Evolutionary conservation across 2,113 vertebrate species (phyloP).

Genomic region (Felis chaus): DNA sequence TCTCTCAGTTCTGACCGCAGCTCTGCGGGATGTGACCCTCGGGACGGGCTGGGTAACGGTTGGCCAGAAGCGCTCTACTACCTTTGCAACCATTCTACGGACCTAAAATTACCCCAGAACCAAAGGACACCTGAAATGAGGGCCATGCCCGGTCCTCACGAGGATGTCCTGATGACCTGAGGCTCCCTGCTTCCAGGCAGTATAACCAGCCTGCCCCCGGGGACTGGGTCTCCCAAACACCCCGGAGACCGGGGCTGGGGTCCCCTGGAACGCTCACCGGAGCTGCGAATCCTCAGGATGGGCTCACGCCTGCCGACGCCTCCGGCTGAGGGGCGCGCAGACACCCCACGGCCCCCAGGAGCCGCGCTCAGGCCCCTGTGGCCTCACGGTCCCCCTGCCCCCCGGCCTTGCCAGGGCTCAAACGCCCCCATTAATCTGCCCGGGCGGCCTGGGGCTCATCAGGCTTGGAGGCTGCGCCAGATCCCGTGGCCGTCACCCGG

Average conservation of each 20-base stretch:
- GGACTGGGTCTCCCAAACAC: not conserved
- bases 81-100: not conserved
- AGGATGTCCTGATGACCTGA: accelerated
- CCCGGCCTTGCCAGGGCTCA: not conserved
- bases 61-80: not conserved
- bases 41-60: not conserved
- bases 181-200: not conserved
- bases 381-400: not conserved
- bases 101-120: not conserved
- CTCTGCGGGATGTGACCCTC: accelerated
- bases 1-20: too few relatives aligned
- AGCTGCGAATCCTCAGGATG: accelerated
- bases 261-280: not conserved
- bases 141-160: accelerated
- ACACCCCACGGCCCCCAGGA: too few relatives aligned
- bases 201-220: not conserved
- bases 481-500: accelerated
- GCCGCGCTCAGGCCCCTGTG: not conserved
- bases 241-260: not conserved
- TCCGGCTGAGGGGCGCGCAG: too few relatives aligned
- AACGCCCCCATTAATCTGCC: accelerated
- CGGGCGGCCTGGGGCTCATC: not conserved
- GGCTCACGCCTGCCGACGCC: accelerated
- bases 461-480: accelerated
- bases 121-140: accelerated